Base-by-base conservation (phyloP, 2,113 vertebrate genomes). In the Anhinga anhinga region DNA sequence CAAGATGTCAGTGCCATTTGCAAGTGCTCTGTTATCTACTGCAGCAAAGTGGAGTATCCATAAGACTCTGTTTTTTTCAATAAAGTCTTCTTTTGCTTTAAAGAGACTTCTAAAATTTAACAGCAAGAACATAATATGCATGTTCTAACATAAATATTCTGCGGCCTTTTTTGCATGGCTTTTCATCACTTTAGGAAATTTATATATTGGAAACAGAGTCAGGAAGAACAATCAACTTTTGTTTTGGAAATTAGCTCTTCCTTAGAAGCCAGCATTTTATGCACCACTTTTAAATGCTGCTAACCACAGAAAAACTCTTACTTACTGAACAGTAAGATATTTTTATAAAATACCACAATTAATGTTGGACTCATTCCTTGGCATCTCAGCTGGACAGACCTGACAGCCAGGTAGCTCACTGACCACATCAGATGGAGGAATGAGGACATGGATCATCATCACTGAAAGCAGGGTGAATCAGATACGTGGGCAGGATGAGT, bases 401-500 rank as follows among this genome's bases (percentile, higher is more conserved):
- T 73, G 62, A 90, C 65, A 91, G 47, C 11, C 52, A 77, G 34
- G 82, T 73, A 76, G 38, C 32, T 74, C 53, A 50, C 32, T 69
- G 79, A 63, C 47, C 72, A 49, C 0, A 3, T 59, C 7, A 11
- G 79, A 53, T 5, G 47, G 55, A 62, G 17, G 38, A 83, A 88
- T 36, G 59, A 74, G 47, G 50, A 84, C 47, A 78, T 0, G 0
- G 58, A 71, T 45, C 26, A 56, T 50, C 11, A 1, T 29, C 1
- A 6, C 23, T 29, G 59, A 70, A 74, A 65, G 49, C 8, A 72
- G 66, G 27, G 45, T 87, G 78, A 93, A 81, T 78, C 90, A 90
- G 63, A 50, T 9, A 82, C 0, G 0, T 71, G 69, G 63, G 56
- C 63, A 84, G 56, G 38, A 36, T 73, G 44, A 81, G 8, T 23